phyloP scores from a whole-genome alignment of 2,888 invertebrate species.

The Tenthredo mesomela region DNA sequence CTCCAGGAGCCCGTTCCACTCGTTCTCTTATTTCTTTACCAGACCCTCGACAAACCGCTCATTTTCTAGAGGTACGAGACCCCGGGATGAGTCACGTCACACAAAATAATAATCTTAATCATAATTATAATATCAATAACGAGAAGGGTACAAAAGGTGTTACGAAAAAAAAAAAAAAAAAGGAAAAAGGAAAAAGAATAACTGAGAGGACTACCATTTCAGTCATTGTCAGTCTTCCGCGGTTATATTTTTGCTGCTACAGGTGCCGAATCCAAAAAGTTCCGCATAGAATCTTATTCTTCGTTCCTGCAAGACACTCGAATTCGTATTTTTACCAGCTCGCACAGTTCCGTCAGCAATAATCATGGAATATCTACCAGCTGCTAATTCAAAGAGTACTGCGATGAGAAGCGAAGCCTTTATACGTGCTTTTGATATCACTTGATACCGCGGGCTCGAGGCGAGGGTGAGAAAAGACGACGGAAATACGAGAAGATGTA shows the following conservation, averaged over 20 bases:
- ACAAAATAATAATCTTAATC: not conserved
- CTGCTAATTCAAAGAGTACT: constrained; percentile 14
- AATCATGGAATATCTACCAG: not conserved
- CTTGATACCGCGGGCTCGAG: not conserved
- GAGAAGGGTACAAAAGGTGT: not conserved
- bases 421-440: constrained; percentile 20
- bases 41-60: not conserved
- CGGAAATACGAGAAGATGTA: constrained; percentile 22
- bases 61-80: not conserved
- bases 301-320: not conserved
- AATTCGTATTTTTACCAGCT: not conserved
- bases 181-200: no score
- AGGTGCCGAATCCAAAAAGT: constrained; percentile 5
- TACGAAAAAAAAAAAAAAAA: not conserved
- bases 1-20: not conserved
- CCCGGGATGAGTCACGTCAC: constrained; percentile 12
- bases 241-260: not conserved
- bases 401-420: constrained; percentile 2
- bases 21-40: constrained; percentile 12
- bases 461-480: not conserved
- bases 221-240: not conserved
- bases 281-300: not conserved
- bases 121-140: constrained; percentile 4
- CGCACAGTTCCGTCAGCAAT: not conserved
- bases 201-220: not conserved